phyloP scores from a whole-genome alignment of 2,797 vertebrate species.

The Chanos chanos region DNA sequence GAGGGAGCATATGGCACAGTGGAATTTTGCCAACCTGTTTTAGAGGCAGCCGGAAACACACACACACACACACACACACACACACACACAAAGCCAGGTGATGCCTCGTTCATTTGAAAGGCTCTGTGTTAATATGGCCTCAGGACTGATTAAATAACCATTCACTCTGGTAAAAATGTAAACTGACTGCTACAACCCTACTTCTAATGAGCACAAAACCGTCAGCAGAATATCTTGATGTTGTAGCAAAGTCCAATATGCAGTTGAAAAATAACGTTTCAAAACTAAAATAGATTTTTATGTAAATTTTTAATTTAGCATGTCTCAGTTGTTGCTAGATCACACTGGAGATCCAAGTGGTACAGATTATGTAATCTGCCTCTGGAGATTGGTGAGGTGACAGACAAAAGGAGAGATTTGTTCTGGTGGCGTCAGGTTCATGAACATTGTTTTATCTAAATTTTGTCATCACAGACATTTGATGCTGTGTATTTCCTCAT shows the following conservation, averaged over 20 bases:
- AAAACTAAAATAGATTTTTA: conserved; percentile 31
- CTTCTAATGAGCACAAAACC: too few relatives aligned
- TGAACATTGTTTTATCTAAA: conserved; percentile 47
- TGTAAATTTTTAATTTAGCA: conserved; percentile 66
- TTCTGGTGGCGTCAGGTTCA: conserved; percentile 42
- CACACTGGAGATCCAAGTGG: conserved; percentile 75
- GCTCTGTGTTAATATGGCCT: conserved; percentile 7
- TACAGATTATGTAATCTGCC: conserved; percentile 71
- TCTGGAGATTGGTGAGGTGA: conserved; percentile 69
- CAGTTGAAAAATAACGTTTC: conserved; percentile 27
- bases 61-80: conserved; percentile 36
- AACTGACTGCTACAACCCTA: conserved; percentile 26
- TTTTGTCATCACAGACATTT: conserved; percentile 30
- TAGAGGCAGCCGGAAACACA: conserved; percentile 55
- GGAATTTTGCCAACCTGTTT: conserved; percentile 60
- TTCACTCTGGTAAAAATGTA: conserved; percentile 36
- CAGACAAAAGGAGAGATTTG: conserved; percentile 59
- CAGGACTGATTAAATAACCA: conserved; percentile 38
- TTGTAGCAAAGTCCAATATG: conserved; percentile 29
- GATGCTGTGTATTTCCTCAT: conserved; percentile 24
- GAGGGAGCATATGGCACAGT: conserved; percentile 64
- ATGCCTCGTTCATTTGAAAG: conserved; percentile 30
- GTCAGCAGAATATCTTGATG: conserved; percentile 12
- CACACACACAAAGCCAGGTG: conserved; percentile 19
- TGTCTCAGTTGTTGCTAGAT: conserved; percentile 65